These are phyloP conservation scores for Oenanthe melanoleuca DNA, from an alignment of 2,113 vertebrate genomes.

Conservation along the genomic window DNA sequence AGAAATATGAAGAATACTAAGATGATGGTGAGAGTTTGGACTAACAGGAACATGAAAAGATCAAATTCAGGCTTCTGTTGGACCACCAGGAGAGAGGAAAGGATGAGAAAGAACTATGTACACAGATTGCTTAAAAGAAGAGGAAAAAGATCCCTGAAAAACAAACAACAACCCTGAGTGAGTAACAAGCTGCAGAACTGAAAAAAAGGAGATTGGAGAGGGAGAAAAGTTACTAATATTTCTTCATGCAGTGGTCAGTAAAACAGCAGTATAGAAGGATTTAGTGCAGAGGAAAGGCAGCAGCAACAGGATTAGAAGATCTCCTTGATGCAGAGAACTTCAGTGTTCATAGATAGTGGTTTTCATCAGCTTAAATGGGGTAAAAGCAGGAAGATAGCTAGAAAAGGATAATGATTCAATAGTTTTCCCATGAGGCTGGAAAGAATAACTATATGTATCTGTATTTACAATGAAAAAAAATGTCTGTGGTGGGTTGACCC, in stretches of 20 bases:
- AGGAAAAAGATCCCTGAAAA: background rate
- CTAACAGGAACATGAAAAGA: background rate
- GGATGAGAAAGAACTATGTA: background rate
- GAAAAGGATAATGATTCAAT: background rate
- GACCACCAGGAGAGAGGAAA: background rate
- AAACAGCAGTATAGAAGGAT: background rate
- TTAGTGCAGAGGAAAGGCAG: background rate
- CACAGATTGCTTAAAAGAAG: background rate
- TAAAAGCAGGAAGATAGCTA: background rate
- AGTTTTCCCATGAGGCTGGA: background rate
- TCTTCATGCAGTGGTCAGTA: background rate
- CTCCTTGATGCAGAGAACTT: background rate
- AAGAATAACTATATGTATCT: background rate
- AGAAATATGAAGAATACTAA: background rate
- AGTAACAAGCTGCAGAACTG: background rate
- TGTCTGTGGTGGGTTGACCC: background rate
- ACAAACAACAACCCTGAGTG: background rate
- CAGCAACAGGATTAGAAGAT: background rate
- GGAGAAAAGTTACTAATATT: background rate
- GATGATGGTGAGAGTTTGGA: background rate
- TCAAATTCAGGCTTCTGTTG: background rate
- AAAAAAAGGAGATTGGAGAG: background rate
- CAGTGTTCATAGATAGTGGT: rapidly evolving
- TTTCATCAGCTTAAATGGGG: background rate
- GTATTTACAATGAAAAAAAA: background rate